Conservation (phyloP, 1,140 invertebrate species). For the Carposina sasakii region DNA sequence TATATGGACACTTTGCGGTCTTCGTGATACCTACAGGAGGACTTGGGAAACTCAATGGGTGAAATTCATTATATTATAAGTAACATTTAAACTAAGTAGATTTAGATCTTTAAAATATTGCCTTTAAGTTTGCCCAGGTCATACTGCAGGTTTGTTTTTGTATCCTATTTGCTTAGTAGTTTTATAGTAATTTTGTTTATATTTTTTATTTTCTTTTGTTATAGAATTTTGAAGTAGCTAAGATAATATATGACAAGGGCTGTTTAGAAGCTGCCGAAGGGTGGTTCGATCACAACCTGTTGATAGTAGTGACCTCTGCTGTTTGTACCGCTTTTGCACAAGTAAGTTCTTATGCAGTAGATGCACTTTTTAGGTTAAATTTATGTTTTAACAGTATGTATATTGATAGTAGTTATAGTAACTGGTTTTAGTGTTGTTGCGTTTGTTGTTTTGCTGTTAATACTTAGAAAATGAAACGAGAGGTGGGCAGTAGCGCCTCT, state of each 20-base stretch:
- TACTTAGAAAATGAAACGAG: no score
- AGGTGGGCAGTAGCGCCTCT: no score
- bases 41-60: no score
- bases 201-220: conserved; percentile 67
- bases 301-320: conserved; percentile 89
- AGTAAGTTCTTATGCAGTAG: conserved; percentile 77
- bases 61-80: background rate
- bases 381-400: no score
- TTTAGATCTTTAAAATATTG: background rate
- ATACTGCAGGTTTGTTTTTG: background rate
- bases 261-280: conserved; percentile 94
- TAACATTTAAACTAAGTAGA: background rate
- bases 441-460: no score
- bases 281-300: conserved; percentile 95
- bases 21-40: no score
- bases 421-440: no score
- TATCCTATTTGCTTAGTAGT: background rate
- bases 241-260: conserved; percentile 94
- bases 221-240: conserved; percentile 81
- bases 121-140: background rate
- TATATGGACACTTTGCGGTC: no score
- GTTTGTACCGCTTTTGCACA: conserved; percentile 92
- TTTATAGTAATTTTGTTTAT: conserved; percentile 19
- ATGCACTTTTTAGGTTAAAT: conserved; percentile 27
- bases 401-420: no score